Percentiles rank a stretch among this genome's conserved stretches.
phyloP scores from a whole-genome alignment of 1,140 invertebrate genomes.

The Drosophila lacteicornis region DNA sequence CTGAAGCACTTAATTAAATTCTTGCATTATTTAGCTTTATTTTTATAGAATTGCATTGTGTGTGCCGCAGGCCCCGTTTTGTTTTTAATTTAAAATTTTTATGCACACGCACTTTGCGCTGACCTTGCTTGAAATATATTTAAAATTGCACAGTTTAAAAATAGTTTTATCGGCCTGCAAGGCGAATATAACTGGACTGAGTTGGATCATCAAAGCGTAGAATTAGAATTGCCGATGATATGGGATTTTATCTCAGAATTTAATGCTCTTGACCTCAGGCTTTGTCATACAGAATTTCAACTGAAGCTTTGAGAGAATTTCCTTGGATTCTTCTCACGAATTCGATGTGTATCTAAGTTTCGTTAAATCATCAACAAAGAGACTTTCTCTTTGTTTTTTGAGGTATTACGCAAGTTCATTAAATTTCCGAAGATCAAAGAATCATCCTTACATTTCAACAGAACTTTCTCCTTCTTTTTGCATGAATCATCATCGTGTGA shows the following conservation, averaged over 20 bases:
- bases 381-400: conserved; percentile 57
- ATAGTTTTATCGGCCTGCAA: conserved; percentile 13
- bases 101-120: conserved; percentile 12
- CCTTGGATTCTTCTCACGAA: conserved; percentile 1
- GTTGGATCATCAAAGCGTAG: conserved; percentile 19
- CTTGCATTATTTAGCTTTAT: conserved; percentile 16
- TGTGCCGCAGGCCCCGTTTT: conserved; percentile 24
- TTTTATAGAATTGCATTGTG: not conserved
- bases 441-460: conserved; percentile 33
- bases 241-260: conserved; percentile 8
- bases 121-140: conserved; percentile 20
- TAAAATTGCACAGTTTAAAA: conserved; percentile 7
- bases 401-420: conserved; percentile 31
- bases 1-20: conserved; percentile 34
- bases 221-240: conserved; percentile 22
- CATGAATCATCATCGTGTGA: conserved; percentile 30
- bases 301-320: not conserved
- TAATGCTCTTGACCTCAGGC: conserved; percentile 5
- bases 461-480: conserved; percentile 45
- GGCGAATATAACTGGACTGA: conserved; percentile 8
- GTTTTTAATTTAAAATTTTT: conserved; percentile 6
- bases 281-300: not conserved
- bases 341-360: not conserved
- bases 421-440: conserved; percentile 18
- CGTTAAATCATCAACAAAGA: conserved; percentile 14